Conservation (phyloP, 2,113 vertebrate species). For the Anser cygnoides region DNA sequence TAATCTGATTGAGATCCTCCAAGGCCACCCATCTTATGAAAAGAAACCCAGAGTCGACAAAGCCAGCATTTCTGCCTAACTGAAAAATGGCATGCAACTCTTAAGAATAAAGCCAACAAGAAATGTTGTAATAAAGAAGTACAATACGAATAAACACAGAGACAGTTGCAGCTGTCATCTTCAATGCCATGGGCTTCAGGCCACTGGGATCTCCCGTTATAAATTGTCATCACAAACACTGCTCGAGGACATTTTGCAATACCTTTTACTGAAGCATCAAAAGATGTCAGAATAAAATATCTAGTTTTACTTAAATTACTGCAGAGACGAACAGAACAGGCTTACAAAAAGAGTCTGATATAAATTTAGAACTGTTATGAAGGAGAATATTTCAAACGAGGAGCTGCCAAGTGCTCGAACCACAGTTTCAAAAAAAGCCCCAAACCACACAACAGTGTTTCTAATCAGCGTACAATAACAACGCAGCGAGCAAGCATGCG, state of each 20-base stretch:
- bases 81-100: not conserved
- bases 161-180: not conserved
- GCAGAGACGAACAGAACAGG: not conserved
- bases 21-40: not conserved
- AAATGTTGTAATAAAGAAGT: not conserved
- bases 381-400: not conserved
- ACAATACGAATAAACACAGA: not conserved
- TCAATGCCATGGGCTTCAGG: not conserved
- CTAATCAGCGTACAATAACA: not conserved
- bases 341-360: not conserved
- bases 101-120: not conserved
- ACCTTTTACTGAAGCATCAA: not conserved
- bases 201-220: not conserved
- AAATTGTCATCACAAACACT: not conserved
- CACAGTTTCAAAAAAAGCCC: not conserved
- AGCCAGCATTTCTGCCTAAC: not conserved
- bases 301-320: not conserved
- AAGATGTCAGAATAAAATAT: not conserved
- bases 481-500: not conserved
- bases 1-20: not conserved
- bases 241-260: not conserved
- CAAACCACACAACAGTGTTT: constrained; percentile 27
- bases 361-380: not conserved
- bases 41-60: not conserved
- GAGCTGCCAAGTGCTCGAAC: not conserved